Percentiles rank a stretch among this genome's conserved stretches.
Evolutionary conservation across 1,140 invertebrate genomes (phyloP).

Genomic region (Cataglyphis hispanica): DNA sequence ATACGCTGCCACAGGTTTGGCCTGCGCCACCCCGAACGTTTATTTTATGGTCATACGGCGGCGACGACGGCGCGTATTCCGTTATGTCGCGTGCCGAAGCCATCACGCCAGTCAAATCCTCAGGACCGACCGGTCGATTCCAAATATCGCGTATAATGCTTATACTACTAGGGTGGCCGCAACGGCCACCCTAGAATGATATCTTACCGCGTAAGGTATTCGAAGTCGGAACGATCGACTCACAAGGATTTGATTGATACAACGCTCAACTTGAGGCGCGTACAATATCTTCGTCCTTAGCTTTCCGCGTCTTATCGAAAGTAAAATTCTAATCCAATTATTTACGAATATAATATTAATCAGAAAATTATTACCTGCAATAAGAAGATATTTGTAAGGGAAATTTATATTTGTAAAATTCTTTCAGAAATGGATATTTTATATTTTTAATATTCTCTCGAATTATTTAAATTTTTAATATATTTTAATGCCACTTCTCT

Average conservation of each 20-base stretch:
- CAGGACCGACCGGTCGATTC: slow-evolving; percentile 72
- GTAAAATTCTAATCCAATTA: neutral
- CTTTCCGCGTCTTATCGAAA: neutral
- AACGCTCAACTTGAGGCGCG: neutral
- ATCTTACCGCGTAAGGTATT: slow-evolving; percentile 11
- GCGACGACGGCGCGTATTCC: slow-evolving; percentile 81
- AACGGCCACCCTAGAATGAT: slow-evolving; percentile 5
- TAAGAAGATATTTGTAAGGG: neutral
- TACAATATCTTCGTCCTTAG: neutral
- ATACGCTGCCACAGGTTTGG: slow-evolving; percentile 83
- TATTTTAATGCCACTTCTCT: too few species aligned
- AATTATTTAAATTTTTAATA: too few species aligned
- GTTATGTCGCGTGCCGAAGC: slow-evolving; percentile 85
- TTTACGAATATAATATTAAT: neutral
- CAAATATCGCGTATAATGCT: slow-evolving; percentile 65
- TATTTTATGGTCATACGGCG: slow-evolving; percentile 87
- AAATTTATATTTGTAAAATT: too few species aligned
- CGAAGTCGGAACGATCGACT: neutral
- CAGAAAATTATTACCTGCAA: neutral
- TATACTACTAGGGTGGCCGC: too few species aligned
- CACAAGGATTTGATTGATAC: slow-evolving; percentile 7
- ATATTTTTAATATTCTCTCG: too few species aligned
- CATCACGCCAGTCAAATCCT: slow-evolving; percentile 79
- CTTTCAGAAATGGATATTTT: too few species aligned
- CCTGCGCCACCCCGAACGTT: slow-evolving; percentile 85